Conservation (phyloP, 2,797 vertebrate species). For the Enteromius thamalakanensis region DNA sequence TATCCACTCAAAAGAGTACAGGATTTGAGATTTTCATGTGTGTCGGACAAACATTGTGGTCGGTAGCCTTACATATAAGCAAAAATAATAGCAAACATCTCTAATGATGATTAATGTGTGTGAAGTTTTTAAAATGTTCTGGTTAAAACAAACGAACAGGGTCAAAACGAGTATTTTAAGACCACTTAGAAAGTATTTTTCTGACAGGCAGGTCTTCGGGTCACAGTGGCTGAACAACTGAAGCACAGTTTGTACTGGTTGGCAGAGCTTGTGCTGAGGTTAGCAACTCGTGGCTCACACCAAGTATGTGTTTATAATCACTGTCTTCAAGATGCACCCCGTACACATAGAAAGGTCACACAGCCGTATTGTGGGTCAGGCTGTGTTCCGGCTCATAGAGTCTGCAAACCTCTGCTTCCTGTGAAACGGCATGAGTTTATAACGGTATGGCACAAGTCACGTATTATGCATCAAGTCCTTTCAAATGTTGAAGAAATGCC, state of each 20-base stretch:
- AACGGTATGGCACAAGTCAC: not conserved
- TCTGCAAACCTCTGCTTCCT: constrained; percentile 45
- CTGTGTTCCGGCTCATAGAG: constrained; percentile 27
- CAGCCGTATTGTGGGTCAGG: constrained; percentile 25
- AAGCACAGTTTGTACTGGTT: constrained; percentile 39
- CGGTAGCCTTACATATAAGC: too few species aligned
- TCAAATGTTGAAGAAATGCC: not conserved
- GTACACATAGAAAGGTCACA: not conserved
- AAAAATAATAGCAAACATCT: not conserved
- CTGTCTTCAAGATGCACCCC: constrained; percentile 17
- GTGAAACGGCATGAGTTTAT: constrained; percentile 7
- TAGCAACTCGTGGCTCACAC: not conserved
- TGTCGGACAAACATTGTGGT: not conserved
- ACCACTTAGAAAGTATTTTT: not conserved
- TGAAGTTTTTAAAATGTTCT: not conserved
- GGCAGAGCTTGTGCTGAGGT: constrained; percentile 36
- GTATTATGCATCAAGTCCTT: not conserved
- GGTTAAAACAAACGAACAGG: not conserved
- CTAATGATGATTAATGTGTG: not conserved
- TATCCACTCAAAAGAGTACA: not conserved
- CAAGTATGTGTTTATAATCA: constrained; percentile 14
- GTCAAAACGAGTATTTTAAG: not conserved
- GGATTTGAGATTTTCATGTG: not conserved
- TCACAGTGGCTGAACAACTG: constrained; percentile 22
- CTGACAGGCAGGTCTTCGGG: constrained; percentile 1